Conservation (phyloP, 1,140 invertebrate species). For the Diabrotica undecimpunctata region DNA sequence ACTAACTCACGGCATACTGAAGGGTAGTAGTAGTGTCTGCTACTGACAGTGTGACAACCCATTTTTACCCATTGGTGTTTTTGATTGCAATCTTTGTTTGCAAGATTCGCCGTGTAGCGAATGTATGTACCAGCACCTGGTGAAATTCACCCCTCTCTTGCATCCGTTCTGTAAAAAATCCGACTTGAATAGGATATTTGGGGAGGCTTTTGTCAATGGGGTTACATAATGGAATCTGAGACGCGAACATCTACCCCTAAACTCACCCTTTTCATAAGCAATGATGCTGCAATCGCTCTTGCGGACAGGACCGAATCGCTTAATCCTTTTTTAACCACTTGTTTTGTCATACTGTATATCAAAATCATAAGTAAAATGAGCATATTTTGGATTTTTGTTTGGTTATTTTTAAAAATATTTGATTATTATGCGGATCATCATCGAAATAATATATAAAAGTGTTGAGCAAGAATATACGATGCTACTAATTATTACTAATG, state of each 20-base stretch:
- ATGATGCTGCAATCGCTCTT: constrained; percentile 37
- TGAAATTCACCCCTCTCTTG: constrained; percentile 36
- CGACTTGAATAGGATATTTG: constrained; percentile 38
- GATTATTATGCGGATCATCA: too few relatives aligned
- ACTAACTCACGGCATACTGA: constrained; percentile 5
- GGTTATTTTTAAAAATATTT: too few relatives aligned
- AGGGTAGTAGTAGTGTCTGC: constrained; percentile 10
- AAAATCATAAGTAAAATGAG: not conserved
- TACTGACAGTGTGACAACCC: constrained; percentile 25
- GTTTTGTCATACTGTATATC: not conserved
- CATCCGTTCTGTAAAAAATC: constrained; percentile 37
- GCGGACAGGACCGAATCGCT: constrained; percentile 22
- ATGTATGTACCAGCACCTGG: constrained; percentile 34
- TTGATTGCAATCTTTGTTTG: constrained; percentile 39
- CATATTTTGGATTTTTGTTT: too few relatives aligned
- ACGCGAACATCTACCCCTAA: constrained; percentile 35
- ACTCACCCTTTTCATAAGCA: constrained; percentile 39
- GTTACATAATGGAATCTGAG: constrained; percentile 42
- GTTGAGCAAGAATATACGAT: too few relatives aligned
- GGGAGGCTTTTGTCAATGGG: constrained; percentile 38
- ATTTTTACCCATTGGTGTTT: constrained; percentile 27
- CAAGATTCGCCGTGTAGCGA: constrained; percentile 33
- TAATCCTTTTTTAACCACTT: not conserved
- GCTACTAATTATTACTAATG: too few relatives aligned
- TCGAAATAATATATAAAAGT: too few relatives aligned